Percentiles rank a stretch among this genome's conserved stretches.
These are phyloP conservation scores for Semaprochilodus insignis DNA, from an alignment of 2,797 vertebrate species.

Conservation along the genomic window DNA sequence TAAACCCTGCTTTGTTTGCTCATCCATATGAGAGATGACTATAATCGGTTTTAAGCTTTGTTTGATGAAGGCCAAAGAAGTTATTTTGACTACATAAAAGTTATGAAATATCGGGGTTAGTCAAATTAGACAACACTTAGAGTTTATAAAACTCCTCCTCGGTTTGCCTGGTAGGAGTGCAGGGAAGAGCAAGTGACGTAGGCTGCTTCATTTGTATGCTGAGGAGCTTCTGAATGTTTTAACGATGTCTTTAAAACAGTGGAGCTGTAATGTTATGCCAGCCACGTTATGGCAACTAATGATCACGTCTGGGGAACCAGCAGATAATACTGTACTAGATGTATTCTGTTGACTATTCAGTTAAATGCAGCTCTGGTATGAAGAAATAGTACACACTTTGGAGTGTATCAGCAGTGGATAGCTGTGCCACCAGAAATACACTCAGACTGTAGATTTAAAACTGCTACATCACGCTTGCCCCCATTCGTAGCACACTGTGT, in stretches of 20 bases:
- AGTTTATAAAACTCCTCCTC: not conserved
- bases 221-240: not conserved
- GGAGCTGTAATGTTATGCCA: no score
- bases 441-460: not conserved
- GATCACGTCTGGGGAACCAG: not conserved
- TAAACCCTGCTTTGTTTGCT: slow-evolving; percentile 69
- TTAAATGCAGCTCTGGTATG: not conserved
- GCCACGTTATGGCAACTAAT: not conserved
- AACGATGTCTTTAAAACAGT: not conserved
- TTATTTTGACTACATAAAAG: slow-evolving; percentile 12
- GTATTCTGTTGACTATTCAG: not conserved
- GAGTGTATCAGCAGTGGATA: not conserved
- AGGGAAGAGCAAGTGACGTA: not conserved
- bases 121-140: not conserved
- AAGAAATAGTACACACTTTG: not conserved
- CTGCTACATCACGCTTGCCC: not conserved
- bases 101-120: not conserved
- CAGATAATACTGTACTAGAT: not conserved
- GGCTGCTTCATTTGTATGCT: not conserved
- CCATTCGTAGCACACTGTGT: not conserved
- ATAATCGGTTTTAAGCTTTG: slow-evolving; percentile 38
- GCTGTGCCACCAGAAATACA: not conserved
- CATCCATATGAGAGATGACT: slow-evolving; percentile 43
- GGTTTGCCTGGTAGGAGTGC: not conserved
- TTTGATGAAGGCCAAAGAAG: not conserved